Evolutionary conservation across 1,140 invertebrate genomes (phyloP).

Genomic region (Meloidogyne floridensis): DNA sequence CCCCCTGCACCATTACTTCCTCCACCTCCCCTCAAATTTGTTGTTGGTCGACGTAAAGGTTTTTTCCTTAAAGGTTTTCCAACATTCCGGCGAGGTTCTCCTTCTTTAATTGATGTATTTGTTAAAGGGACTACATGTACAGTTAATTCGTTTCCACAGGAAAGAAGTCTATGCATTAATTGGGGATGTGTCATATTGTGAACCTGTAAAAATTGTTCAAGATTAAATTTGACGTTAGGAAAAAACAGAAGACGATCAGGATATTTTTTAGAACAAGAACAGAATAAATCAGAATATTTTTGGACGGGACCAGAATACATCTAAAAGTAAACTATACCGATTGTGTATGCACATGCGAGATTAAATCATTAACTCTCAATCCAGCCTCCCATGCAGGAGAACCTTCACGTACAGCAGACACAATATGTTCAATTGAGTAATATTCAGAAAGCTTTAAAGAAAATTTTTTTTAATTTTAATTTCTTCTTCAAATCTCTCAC

Average conservation of each 20-base stretch:
- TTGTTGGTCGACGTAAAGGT: constrained; percentile 32
- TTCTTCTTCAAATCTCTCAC: not conserved
- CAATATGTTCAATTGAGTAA: constrained; percentile 65
- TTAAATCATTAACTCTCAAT: constrained; percentile 58
- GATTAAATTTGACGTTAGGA: no score
- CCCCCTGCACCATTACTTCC: not conserved
- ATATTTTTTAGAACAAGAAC: no score
- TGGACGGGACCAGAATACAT: no score
- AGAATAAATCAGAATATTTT: no score
- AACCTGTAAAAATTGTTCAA: constrained; percentile 27
- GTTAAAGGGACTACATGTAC: constrained; percentile 57
- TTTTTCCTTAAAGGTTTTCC: constrained; percentile 57
- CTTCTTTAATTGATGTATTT: constrained; percentile 59
- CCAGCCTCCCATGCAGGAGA: constrained; percentile 60
- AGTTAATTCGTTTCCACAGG: constrained; percentile 55
- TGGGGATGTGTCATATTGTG: constrained; percentile 65
- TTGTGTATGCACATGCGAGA: constrained; percentile 63
- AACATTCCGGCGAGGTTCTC: constrained; percentile 54
- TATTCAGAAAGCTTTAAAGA: constrained; percentile 51
- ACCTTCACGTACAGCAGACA: constrained; percentile 56
- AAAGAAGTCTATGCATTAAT: constrained; percentile 64
- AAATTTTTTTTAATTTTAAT: not conserved
- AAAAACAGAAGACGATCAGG: no score
- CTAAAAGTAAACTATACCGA: constrained; percentile 30
- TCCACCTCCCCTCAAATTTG: not conserved